Percentiles rank a stretch among this genome's conserved stretches.
Conservation (phyloP, 2,797 vertebrate genomes). For the Melopsittacus undulatus region DNA sequence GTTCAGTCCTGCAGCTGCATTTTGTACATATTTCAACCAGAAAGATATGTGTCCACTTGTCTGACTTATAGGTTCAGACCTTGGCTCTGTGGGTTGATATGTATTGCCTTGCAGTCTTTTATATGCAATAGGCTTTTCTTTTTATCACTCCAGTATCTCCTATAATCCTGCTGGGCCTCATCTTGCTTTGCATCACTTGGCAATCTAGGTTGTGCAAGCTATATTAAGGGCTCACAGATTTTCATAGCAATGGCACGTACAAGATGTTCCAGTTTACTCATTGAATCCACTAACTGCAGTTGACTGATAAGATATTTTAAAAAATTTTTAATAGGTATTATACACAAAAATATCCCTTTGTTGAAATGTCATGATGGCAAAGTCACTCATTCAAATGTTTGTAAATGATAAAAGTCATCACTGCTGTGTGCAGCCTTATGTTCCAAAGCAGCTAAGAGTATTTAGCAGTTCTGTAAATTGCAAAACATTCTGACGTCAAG, state of each 20-base stretch:
- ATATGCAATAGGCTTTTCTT: background rate
- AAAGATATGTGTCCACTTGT: background rate
- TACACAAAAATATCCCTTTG: background rate
- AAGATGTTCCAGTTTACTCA: background rate
- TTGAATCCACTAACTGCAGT: background rate
- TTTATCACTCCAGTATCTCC: background rate
- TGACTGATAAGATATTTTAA: background rate
- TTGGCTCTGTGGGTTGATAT: background rate
- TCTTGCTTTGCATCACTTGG: background rate
- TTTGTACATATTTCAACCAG: background rate
- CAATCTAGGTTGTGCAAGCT: constrained; percentile 1
- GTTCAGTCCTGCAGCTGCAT: background rate
- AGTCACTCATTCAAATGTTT: background rate
- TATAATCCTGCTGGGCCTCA: background rate
- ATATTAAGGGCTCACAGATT: background rate
- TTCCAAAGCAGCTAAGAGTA: background rate
- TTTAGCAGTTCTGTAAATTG: background rate
- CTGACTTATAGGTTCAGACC: background rate
- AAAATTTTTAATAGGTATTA: background rate
- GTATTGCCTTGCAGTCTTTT: background rate
- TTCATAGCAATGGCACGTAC: background rate
- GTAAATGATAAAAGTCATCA: background rate
- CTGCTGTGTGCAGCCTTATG: background rate
- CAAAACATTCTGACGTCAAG: background rate
- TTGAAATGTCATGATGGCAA: background rate